These are phyloP conservation scores for Isichthys henryi DNA, from an alignment of 2,113 vertebrate genomes.

Conservation along the genomic window DNA sequence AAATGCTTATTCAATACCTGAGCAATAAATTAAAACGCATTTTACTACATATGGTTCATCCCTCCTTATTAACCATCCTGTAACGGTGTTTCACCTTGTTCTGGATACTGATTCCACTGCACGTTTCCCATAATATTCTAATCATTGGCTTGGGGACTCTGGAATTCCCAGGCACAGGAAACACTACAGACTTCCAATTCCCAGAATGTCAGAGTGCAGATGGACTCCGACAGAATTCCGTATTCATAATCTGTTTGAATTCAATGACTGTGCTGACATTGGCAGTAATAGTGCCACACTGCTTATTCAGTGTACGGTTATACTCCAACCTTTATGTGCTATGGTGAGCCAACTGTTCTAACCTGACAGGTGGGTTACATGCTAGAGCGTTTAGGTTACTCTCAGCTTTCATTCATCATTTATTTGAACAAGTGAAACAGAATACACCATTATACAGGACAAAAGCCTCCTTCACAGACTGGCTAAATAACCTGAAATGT, in stretches of 20 bases:
- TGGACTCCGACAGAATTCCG: neutral
- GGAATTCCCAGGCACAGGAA: neutral
- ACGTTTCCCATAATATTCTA: neutral
- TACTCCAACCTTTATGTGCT: neutral
- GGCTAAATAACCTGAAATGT: neutral
- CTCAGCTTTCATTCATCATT: neutral
- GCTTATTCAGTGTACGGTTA: neutral
- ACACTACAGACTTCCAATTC: neutral
- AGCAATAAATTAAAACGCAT: neutral
- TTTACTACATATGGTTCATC: neutral
- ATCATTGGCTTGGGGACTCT: neutral
- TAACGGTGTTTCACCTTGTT: neutral
- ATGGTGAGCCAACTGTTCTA: neutral
- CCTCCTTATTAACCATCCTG: neutral
- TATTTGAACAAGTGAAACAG: neutral
- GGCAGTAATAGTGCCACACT: neutral
- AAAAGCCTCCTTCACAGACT: neutral
- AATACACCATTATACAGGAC: neutral
- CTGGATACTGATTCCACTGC: neutral
- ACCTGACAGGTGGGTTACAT: neutral
- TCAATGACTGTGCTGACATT: neutral
- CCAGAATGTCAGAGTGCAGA: neutral
- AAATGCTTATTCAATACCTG: neutral
- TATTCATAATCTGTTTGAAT: neutral
- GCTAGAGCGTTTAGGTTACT: neutral